phyloP scores from a whole-genome alignment of 2,888 invertebrate species.

The Phanerotoma sp. region DNA sequence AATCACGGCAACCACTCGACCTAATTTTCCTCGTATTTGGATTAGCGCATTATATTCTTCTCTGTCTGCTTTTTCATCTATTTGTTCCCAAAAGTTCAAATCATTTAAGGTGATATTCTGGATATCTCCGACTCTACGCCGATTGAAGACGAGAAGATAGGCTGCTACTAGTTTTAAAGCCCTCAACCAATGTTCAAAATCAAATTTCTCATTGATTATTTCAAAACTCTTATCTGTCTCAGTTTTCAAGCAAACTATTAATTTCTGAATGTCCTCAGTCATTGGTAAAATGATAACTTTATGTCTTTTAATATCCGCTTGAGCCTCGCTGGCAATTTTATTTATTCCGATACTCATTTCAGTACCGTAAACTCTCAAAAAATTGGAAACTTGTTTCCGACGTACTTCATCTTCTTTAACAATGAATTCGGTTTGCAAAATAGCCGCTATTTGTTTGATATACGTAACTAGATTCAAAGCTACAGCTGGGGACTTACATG shows the following conservation, averaged over 20 bases:
- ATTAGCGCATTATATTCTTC: slow-evolving; percentile 28
- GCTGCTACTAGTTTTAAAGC: slow-evolving; percentile 23
- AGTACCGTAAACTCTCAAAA: background rate
- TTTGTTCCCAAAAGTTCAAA: slow-evolving; percentile 27
- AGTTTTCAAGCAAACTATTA: slow-evolving; percentile 6
- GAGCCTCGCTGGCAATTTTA: slow-evolving; percentile 2
- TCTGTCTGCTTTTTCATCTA: slow-evolving; percentile 23
- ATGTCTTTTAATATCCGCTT: slow-evolving; percentile 1
- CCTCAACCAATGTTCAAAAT: slow-evolving; percentile 17
- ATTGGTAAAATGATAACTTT: slow-evolving; percentile 14
- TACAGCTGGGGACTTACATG: background rate
- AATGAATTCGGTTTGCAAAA: background rate
- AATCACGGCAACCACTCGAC: slow-evolving; percentile 23
- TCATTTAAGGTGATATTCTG: slow-evolving; percentile 29
- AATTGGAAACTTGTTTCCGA: background rate
- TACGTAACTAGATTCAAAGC: background rate
- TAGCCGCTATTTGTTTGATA: background rate
- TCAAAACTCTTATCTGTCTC: background rate
- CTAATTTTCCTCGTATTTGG: slow-evolving; percentile 22
- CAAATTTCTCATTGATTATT: slow-evolving; percentile 13
- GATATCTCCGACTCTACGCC: slow-evolving; percentile 32
- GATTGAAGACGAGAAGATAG: slow-evolving; percentile 31
- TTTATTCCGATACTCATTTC: background rate
- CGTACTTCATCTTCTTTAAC: background rate
- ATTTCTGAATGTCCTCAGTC: slow-evolving; percentile 16